Evolutionary conservation across 2,888 invertebrate species (phyloP).

Genomic region (Macrophya annulata): DNA sequence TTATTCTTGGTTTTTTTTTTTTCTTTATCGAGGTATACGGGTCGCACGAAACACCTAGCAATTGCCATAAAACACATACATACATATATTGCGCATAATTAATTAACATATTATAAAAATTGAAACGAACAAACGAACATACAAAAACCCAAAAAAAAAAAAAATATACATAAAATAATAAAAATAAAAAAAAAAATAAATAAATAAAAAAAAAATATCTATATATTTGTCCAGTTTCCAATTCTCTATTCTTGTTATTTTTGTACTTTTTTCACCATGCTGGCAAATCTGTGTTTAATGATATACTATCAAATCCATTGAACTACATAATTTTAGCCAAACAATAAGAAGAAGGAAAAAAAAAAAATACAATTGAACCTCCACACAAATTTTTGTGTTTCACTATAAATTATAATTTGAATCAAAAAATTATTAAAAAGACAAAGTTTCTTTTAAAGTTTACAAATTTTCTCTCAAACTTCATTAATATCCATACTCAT

Average conservation of each 20-base stretch:
- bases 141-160: neutral
- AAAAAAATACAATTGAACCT: neutral
- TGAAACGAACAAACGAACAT: neutral
- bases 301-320: neutral
- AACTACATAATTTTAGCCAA: conserved; percentile 43
- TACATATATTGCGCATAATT: neutral
- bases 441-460: neutral
- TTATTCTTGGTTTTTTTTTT: no score
- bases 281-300: conserved; percentile 21
- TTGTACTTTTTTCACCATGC: conserved; percentile 40
- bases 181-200: neutral
- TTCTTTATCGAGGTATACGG: neutral
- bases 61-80: neutral
- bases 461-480: neutral
- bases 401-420: neutral
- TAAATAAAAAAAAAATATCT: neutral
- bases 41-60: conserved; percentile 5
- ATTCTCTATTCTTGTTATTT: conserved; percentile 45
- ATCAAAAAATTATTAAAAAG: neutral
- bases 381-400: neutral
- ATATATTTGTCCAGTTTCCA: conserved; percentile 42
- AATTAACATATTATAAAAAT: conserved; percentile 1
- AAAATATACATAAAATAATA: neutral
- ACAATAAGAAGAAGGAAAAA: neutral
- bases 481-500: no score